Percentiles rank a stretch among this genome's conserved stretches.
These are phyloP conservation scores for Sinotaia quadrata DNA, from an alignment of 2,888 invertebrate genomes.

Conservation along the genomic window DNA sequence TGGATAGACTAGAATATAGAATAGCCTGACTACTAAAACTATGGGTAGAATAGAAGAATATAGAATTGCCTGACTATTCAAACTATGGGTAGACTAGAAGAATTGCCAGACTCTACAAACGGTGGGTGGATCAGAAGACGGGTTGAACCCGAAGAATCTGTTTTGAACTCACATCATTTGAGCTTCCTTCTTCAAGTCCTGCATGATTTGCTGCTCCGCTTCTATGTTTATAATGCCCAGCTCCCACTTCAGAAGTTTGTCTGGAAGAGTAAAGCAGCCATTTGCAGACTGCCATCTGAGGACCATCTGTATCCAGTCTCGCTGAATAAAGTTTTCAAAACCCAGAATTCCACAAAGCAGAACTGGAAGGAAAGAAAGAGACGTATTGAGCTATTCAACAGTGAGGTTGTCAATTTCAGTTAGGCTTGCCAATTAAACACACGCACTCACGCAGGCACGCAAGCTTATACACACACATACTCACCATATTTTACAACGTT, in stretches of 20 bases:
- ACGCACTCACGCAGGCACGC: too few species aligned
- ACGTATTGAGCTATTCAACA: too few species aligned
- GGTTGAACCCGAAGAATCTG: not conserved
- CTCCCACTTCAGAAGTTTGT: not conserved
- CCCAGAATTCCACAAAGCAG: conserved; percentile 57
- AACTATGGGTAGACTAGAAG: too few species aligned
- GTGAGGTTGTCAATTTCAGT: too few species aligned
- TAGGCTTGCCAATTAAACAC: too few species aligned
- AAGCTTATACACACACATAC: too few species aligned
- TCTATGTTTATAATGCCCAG: not conserved
- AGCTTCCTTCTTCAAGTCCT: conserved; percentile 12
- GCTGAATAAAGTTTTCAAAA: conserved; percentile 52
- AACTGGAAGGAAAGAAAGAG: conserved; percentile 39
- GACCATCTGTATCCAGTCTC: conserved; percentile 57
- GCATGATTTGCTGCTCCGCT: conserved; percentile 7
- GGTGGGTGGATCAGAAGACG: not conserved
- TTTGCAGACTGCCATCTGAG: conserved; percentile 50
- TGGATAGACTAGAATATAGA: too few species aligned
- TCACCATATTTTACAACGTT: too few species aligned
- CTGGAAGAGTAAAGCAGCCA: conserved; percentile 48
- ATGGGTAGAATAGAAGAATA: too few species aligned
- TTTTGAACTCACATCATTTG: conserved; percentile 19
- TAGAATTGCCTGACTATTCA: too few species aligned
- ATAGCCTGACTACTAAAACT: too few species aligned
- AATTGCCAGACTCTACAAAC: not conserved